Evolutionary conservation across 2,888 invertebrate genomes (phyloP).

Genomic region (Drosophila paranaensis): DNA sequence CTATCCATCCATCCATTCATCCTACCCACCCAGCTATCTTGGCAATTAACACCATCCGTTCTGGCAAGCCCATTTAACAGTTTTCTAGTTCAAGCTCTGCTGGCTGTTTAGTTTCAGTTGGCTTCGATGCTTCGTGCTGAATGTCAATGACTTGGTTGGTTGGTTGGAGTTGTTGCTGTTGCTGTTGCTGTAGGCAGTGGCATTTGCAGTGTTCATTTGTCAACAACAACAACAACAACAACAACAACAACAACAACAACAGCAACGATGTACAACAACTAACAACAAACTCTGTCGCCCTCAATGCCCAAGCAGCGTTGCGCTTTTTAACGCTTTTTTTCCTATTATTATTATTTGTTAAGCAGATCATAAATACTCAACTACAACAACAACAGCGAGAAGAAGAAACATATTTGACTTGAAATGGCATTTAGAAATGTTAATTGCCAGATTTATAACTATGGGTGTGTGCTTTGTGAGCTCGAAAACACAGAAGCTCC

Average conservation of each 20-base stretch:
- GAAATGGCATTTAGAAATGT: constrained; percentile 73
- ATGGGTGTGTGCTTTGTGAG: constrained; percentile 24
- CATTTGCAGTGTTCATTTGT: constrained; percentile 71
- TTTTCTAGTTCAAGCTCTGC: constrained; percentile 68
- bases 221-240: constrained; percentile 46
- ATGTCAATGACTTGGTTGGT: constrained; percentile 63
- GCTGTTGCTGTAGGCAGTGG: constrained; percentile 53
- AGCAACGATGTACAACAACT: constrained; percentile 12
- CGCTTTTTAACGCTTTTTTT: constrained; percentile 64
- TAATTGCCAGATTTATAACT: constrained; percentile 48
- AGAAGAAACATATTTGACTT: constrained; percentile 23
- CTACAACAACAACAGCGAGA: constrained; percentile 3
- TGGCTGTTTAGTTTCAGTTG: constrained; percentile 28
- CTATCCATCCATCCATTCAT: constrained; percentile 8
- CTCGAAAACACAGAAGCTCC: not conserved
- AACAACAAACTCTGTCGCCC: constrained; percentile 60
- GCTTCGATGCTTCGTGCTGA: constrained; percentile 54
- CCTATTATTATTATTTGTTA: constrained; percentile 63
- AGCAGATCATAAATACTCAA: constrained; percentile 66
- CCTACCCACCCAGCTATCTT: not conserved
- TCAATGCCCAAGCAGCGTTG: constrained; percentile 76
- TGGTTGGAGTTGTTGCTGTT: constrained; percentile 13
- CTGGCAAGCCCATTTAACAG: constrained; percentile 54
- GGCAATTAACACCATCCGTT: constrained; percentile 70
- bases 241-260: constrained; percentile 32